Evolutionary conservation across 2,797 vertebrate genomes (phyloP), one percentile per base, ranked within the genome.

Genomic region (Cossypha niveicapilla): DNA sequence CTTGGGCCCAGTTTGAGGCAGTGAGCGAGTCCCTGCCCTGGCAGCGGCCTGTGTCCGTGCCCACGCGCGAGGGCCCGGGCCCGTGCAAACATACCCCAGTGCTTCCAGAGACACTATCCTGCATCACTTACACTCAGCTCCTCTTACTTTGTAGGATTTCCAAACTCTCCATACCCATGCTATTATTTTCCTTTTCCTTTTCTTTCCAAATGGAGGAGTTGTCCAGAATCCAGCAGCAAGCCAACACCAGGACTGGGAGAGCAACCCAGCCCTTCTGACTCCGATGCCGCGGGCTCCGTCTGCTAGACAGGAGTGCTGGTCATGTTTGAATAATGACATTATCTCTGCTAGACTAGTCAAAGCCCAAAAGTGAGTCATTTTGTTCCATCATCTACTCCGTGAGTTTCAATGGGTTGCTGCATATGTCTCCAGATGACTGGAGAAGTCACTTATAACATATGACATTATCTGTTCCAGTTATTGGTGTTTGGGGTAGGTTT

Each of bases 281-380:
- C 25, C 65, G 74, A 1, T 79, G 88, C 66, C 2, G 1, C 80
- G 84, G 85, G 77, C 63, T 73, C 94, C 44, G 24, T 88, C 70
- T 88, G 67, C 54, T 84, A 82, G 74, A 86, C 56, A 82, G 82
- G 78, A 77, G 41, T 86, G 45, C 61, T 90, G 86, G 72, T 94
- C 83, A 32, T 84, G 71, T 92, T 93, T 90, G 74, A 86, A 73
- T 62, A 93, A 88, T 84, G 90, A 70, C 58, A 58, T 84, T 90
- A 93, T 90, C 90, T 96, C 82, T 93, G 58, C 70, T 93, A 84
- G 86, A 86, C 62, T 78, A 66, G 47, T 67, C 90, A 92, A 81
- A 93, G 47, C 21, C 74, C 63, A 58, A 66, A 75, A 86, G 25
- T 78, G 86, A 88, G 73, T 90, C 1, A 93, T 30, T 82, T 93